Conservation (phyloP, 2,113 vertebrate genomes). For the Trinectes maculatus region DNA sequence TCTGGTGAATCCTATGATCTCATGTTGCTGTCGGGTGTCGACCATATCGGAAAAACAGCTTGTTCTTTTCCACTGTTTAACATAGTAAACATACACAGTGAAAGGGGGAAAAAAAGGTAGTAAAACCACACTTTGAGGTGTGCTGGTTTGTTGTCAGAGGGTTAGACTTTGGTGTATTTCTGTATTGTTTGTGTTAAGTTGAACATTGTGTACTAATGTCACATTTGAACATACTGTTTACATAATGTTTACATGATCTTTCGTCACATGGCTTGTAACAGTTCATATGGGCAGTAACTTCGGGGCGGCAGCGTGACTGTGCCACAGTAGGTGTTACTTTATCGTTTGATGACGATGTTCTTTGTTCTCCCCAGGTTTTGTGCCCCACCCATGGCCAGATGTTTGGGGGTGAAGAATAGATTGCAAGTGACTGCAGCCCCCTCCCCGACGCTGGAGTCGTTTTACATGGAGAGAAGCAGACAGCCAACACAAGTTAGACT, state of each 20-base stretch:
- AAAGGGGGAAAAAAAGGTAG: no score
- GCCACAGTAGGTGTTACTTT: conserved; percentile 1
- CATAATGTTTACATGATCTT: no score
- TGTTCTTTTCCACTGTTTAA: no score
- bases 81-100: no score
- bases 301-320: not conserved
- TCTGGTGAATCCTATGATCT: not conserved
- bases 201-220: no score
- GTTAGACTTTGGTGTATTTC: no score
- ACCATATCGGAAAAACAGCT: no score
- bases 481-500: conserved; percentile 81
- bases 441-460: conserved; percentile 81
- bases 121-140: no score
- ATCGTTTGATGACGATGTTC: conserved; percentile 1
- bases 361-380: conserved; percentile 74
- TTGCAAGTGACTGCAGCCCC: conserved; percentile 65
- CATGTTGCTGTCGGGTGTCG: not conserved
- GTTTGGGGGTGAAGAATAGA: conserved; percentile 85
- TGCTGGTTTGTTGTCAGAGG: no score
- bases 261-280: not conserved
- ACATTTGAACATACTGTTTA: no score
- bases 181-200: no score
- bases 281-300: not conserved
- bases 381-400: conserved; percentile 84
- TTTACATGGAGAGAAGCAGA: conserved; percentile 76